phyloP scores from a whole-genome alignment of 2,113 vertebrate genomes.

The Arvicanthis niloticus region DNA sequence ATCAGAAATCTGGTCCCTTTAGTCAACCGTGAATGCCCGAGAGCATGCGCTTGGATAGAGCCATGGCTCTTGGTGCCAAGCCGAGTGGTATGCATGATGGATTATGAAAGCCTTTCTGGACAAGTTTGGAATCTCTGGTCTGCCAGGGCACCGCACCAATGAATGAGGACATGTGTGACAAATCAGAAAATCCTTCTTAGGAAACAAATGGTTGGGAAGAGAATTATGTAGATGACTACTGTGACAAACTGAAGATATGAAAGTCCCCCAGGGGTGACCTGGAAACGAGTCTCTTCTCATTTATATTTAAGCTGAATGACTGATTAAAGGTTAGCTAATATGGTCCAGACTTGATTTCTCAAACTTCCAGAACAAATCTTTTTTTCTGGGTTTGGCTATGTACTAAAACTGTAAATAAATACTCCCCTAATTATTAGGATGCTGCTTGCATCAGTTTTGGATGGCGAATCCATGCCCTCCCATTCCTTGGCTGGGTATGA shows the following conservation, averaged over 20 bases:
- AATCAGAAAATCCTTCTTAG: constrained; percentile 62
- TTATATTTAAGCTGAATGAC: neutral
- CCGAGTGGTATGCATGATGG: constrained; percentile 40
- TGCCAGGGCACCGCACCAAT: constrained; percentile 68
- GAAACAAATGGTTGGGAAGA: constrained; percentile 21
- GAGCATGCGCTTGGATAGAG: constrained; percentile 51
- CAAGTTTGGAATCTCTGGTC: constrained; percentile 63
- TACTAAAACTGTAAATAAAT: neutral
- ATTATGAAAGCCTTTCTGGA: constrained; percentile 72
- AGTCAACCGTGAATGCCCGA: constrained; percentile 56
- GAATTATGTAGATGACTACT: constrained; percentile 22
- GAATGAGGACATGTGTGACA: constrained; percentile 58
- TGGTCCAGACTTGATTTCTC: constrained; percentile 10
- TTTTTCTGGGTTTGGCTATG: constrained; percentile 59
- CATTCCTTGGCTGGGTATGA: neutral
- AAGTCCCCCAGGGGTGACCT: neutral
- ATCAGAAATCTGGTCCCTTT: constrained; percentile 61
- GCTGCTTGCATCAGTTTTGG: constrained; percentile 58
- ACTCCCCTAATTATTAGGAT: neutral
- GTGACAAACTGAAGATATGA: constrained; percentile 45
- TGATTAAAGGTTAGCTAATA: constrained; percentile 26
- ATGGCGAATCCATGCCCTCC: neutral
- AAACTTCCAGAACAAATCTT: neutral
- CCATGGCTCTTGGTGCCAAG: neutral
- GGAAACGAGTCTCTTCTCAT: constrained; percentile 66